Evolutionary conservation across 2,113 vertebrate genomes (phyloP).

Genomic region (Echinops telfairi): DNA sequence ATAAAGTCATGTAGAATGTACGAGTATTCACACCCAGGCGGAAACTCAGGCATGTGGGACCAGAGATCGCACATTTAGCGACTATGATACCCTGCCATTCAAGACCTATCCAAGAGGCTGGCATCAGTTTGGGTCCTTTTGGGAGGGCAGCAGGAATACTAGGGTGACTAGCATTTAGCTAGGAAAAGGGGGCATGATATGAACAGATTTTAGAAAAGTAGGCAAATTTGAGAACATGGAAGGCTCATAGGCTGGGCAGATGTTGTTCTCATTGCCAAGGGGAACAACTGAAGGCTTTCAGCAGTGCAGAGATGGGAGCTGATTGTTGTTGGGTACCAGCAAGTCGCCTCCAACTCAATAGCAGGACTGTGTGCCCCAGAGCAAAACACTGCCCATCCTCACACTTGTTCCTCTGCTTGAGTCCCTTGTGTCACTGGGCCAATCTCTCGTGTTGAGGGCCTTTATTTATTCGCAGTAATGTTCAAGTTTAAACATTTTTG

Average conservation of each 20-base stretch:
- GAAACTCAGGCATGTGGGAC: not conserved
- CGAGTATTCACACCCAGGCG: not conserved
- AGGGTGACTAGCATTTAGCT: not conserved
- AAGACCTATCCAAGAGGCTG: not conserved
- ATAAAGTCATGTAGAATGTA: not conserved
- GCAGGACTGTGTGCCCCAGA: no score
- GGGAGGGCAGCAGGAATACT: not conserved
- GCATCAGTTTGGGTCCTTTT: not conserved
- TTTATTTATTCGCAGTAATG: no score
- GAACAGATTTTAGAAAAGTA: not conserved
- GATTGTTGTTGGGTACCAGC: no score
- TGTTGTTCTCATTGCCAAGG: not conserved
- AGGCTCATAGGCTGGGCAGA: not conserved
- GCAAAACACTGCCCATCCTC: no score
- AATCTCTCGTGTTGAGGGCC: no score
- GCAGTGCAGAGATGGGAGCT: no score
- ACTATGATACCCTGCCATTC: not conserved
- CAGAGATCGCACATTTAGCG: not conserved
- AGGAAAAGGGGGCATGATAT: not conserved
- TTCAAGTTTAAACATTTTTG: not conserved
- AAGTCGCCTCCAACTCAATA: no score
- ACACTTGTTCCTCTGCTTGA: no score
- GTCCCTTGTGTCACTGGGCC: no score
- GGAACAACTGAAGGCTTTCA: not conserved
- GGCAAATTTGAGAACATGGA: not conserved